A percentile compares a stretch with the other conserved stretches of the same genome.
phyloP scores from a whole-genome alignment of 2,113 vertebrate species.

The Micronycteris hirsuta region DNA sequence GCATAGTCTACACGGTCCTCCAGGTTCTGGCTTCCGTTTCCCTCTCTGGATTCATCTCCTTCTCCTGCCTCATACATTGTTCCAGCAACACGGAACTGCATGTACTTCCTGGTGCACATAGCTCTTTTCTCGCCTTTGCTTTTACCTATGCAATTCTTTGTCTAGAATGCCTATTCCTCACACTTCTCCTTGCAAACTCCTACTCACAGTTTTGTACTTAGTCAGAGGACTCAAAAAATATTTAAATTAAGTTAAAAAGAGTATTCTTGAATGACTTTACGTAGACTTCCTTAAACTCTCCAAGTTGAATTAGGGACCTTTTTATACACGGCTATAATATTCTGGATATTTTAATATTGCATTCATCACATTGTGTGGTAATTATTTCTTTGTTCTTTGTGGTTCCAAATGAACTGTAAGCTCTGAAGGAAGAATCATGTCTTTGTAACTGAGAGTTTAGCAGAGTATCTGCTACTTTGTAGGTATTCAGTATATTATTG shows the following conservation, averaged over 20 bases:
- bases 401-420: not conserved
- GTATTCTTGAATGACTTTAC: not conserved
- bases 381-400: slow-evolving; percentile 9
- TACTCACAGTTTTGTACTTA: not conserved
- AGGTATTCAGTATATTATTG: not conserved
- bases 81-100: not conserved
- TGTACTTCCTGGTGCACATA: not conserved
- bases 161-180: not conserved
- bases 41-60: not conserved
- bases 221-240: not conserved
- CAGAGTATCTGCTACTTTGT: not conserved
- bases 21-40: not conserved
- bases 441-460: slow-evolving; percentile 38
- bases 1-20: not conserved
- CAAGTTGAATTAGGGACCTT: not conserved
- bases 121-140: not conserved
- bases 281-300: not conserved
- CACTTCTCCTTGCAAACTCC: not conserved
- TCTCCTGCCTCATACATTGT: not conserved
- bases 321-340: not conserved
- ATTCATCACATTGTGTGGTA: not conserved
- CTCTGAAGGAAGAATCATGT: not conserved
- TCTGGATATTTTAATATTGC: not conserved
- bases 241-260: not conserved
- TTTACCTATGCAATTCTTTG: not conserved